Conservation (phyloP, 2,797 vertebrate genomes). For the Pteropus rufus region DNA sequence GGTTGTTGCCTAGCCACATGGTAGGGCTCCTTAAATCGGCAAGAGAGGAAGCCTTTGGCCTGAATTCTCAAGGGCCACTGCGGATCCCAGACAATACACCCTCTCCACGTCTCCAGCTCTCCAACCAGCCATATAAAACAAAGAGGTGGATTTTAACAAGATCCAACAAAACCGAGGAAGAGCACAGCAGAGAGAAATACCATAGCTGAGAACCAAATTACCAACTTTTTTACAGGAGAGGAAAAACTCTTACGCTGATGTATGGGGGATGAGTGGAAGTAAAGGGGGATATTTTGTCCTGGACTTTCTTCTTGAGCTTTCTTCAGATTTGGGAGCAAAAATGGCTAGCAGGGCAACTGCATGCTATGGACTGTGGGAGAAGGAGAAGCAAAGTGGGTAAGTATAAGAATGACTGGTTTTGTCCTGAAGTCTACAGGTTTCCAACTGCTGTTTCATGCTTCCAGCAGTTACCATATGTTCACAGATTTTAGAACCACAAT, state of each 20-base stretch:
- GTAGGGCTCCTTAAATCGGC: not conserved
- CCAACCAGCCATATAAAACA: not conserved
- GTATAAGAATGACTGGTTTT: not conserved
- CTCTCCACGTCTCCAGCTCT: not conserved
- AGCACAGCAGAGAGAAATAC: not conserved
- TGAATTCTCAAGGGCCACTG: not conserved
- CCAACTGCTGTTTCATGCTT: not conserved
- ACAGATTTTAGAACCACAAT: constrained; percentile 50
- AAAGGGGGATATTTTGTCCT: not conserved
- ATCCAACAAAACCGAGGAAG: not conserved
- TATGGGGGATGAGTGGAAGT: not conserved
- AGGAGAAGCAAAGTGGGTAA: not conserved
- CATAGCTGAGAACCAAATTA: not conserved
- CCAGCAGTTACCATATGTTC: constrained; percentile 34
- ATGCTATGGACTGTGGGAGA: not conserved
- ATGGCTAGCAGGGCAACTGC: not conserved
- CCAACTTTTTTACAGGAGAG: not conserved
- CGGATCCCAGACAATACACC: not conserved
- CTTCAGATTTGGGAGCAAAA: not conserved
- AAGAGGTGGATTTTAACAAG: not conserved
- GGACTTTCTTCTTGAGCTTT: not conserved
- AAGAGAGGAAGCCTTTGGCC: not conserved
- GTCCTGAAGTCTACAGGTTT: not conserved
- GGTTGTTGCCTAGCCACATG: not conserved
- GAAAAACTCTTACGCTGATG: not conserved